Percentiles rank a stretch among this genome's conserved stretches.
Evolutionary conservation across 2,888 invertebrate genomes (phyloP).

Genomic region (Laspeyria flexula): DNA sequence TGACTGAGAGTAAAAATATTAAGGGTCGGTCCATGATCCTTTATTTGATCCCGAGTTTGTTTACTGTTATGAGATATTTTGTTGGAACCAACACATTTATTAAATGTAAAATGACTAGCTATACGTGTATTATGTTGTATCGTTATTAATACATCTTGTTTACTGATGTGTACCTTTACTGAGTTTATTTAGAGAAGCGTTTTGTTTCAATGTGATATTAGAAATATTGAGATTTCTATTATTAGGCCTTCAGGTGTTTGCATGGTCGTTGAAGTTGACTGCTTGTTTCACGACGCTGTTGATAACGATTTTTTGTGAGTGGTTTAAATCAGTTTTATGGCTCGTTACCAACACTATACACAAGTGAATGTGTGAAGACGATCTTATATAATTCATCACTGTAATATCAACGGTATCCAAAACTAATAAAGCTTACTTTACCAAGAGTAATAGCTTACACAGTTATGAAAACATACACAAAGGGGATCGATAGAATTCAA

Average conservation of each 20-base stretch:
- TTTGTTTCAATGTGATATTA: too few species aligned
- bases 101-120: background rate
- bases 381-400: too few species aligned
- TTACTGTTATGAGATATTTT: background rate
- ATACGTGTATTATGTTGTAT: background rate
- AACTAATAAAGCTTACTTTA: background rate
- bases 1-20: background rate
- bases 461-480: background rate
- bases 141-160: background rate
- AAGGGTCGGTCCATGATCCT: background rate
- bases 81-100: background rate
- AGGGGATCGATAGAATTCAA: constrained; percentile 2
- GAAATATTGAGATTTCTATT: too few species aligned
- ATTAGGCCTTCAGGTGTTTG: too few species aligned
- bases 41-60: background rate
- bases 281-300: too few species aligned
- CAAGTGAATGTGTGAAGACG: too few species aligned
- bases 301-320: too few species aligned
- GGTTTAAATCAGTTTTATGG: too few species aligned
- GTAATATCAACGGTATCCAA: background rate
- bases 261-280: too few species aligned
- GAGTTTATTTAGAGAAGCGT: too few species aligned
- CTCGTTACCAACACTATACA: too few species aligned
- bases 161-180: too few species aligned
- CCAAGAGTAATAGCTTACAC: background rate